These are phyloP conservation scores for Phenganax marumi DNA, from an alignment of 92 coral and sea anemone genomes.

Conservation along the genomic window DNA sequence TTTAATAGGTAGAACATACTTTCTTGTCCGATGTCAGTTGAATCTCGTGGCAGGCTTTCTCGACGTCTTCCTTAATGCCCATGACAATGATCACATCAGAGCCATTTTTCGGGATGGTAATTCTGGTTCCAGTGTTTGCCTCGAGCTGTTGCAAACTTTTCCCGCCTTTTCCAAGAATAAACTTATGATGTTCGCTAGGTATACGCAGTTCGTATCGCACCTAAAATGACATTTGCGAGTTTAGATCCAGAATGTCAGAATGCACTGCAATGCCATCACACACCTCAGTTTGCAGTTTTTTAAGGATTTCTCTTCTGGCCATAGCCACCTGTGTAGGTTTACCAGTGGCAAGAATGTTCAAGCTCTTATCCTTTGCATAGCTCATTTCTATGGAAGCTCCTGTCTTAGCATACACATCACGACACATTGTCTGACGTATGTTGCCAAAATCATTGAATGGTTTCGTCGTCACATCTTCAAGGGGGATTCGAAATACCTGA, in stretches of 20 bases:
- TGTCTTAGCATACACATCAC: constrained; percentile 88
- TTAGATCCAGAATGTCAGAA: not conserved
- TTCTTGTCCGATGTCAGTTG: constrained; percentile 89
- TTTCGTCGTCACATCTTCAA: constrained; percentile 91
- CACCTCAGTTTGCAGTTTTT: constrained; percentile 97
- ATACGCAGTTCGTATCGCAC: constrained; percentile 76
- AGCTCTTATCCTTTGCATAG: constrained; percentile 86
- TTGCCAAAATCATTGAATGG: constrained; percentile 84
- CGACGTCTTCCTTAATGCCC: constrained; percentile 96
- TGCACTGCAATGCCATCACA: not conserved
- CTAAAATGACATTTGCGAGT: constrained; percentile 38
- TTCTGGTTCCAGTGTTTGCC: constrained; percentile 82
- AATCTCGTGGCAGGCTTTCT: constrained; percentile 89
- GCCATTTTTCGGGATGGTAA: constrained; percentile 92
- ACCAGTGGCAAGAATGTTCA: constrained; percentile 94
- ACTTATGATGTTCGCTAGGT: constrained; percentile 92
- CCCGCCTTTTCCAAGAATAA: constrained; percentile 95
- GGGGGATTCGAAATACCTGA: constrained; percentile 92
- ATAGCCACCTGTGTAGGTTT: constrained; percentile 92
- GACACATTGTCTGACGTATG: constrained; percentile 87
- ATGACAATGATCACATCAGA: constrained; percentile 77
- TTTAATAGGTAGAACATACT: constrained; percentile 41
- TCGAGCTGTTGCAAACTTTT: constrained; percentile 86
- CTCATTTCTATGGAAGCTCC: constrained; percentile 98
- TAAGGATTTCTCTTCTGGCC: constrained; percentile 85